Percentiles rank a stretch among this genome's conserved stretches.
phyloP scores from a whole-genome alignment of 2,888 invertebrate species.

The Archips xylosteana region DNA sequence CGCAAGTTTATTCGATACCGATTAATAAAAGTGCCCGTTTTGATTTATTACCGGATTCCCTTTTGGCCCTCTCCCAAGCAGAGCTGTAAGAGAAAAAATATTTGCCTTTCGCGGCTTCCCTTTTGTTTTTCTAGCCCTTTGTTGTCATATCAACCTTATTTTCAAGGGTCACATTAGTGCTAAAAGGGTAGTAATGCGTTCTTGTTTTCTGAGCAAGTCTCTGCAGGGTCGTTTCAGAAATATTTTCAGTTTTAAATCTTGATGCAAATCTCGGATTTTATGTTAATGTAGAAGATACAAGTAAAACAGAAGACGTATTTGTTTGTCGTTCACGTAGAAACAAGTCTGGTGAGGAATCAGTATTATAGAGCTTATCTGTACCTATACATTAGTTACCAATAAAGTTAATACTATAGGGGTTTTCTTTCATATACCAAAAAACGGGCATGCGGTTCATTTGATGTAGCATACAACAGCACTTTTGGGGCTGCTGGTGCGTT shows the following conservation, averaged over 20 bases:
- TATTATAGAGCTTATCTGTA: too few species aligned
- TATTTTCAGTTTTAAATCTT: constrained; percentile 15
- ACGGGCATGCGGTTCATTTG: too few species aligned
- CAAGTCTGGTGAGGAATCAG: too few species aligned
- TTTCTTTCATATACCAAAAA: too few species aligned
- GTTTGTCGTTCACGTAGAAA: too few species aligned
- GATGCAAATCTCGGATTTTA: background rate
- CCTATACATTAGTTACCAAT: too few species aligned
- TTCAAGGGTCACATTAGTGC: constrained; percentile 38
- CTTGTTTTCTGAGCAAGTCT: constrained; percentile 25
- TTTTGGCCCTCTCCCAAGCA: constrained; percentile 44
- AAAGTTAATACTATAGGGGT: too few species aligned
- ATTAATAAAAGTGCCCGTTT: constrained; percentile 36
- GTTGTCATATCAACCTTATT: constrained; percentile 45
- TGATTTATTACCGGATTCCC: constrained; percentile 34
- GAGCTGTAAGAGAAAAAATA: constrained; percentile 46
- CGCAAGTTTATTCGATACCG: constrained; percentile 23
- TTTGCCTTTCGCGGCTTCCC: constrained; percentile 44
- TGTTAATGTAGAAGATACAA: background rate
- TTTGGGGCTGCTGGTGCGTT: too few species aligned
- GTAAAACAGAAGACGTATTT: too few species aligned
- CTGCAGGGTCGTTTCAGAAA: constrained; percentile 3
- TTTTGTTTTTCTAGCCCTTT: constrained; percentile 45
- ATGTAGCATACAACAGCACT: too few species aligned
- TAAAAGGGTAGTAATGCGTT: constrained; percentile 37